These are phyloP conservation scores for Eilema griseolum DNA, from an alignment of 2,888 invertebrate species.

Conservation along the genomic window DNA sequence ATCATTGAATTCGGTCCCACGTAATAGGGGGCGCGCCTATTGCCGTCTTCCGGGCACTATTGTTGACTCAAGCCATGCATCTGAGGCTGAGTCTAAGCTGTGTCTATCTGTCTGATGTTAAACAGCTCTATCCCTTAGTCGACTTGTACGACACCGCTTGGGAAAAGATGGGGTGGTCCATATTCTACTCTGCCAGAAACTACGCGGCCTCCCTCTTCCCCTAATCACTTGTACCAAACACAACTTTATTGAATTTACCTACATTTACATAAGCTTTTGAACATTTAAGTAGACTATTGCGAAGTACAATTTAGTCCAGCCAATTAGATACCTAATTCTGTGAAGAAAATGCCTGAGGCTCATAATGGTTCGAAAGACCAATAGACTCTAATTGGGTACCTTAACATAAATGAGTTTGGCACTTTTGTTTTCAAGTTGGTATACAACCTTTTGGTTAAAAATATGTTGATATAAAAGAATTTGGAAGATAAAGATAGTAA, in stretches of 20 bases:
- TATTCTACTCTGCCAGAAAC: too few relatives aligned
- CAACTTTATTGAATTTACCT: conserved; percentile 53
- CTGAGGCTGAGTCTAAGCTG: too few relatives aligned
- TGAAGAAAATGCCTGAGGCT: conserved; percentile 49
- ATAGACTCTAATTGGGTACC: conserved; percentile 27
- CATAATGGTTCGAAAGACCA: conserved; percentile 27
- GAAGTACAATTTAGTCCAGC: conserved; percentile 51
- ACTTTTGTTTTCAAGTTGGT: conserved; percentile 7
- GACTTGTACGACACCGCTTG: too few relatives aligned
- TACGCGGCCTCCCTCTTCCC: too few relatives aligned
- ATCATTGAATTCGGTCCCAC: too few relatives aligned
- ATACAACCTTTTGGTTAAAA: not conserved
- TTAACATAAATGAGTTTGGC: conserved; percentile 2
- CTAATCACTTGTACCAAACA: conserved; percentile 14
- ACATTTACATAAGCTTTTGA: conserved; percentile 41
- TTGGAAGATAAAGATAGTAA: too few relatives aligned
- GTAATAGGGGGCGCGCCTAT: too few relatives aligned
- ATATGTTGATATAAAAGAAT: not conserved
- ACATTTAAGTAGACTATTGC: conserved; percentile 44
- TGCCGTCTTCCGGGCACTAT: too few relatives aligned
- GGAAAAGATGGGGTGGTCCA: too few relatives aligned
- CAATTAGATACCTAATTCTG: conserved; percentile 56
- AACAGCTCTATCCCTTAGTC: too few relatives aligned
- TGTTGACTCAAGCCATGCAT: too few relatives aligned
- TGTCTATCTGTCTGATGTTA: too few relatives aligned